These are phyloP conservation scores for Pemphredon lugubris DNA, from an alignment of 2,888 invertebrate genomes.

Conservation along the genomic window DNA sequence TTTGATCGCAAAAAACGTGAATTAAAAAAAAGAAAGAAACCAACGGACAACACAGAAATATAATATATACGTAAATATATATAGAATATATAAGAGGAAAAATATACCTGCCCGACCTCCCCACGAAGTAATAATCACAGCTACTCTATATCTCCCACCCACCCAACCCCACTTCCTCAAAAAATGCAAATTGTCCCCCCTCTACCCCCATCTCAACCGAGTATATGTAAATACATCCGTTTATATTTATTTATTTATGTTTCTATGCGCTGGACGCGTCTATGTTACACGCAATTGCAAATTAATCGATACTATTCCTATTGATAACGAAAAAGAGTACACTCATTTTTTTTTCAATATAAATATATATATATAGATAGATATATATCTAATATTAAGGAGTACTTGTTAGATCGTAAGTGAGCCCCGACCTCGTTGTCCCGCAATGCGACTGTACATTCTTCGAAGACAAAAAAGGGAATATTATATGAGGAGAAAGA, in stretches of 20 bases:
- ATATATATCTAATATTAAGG: conserved; percentile 69
- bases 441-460: conserved; percentile 70
- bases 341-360: conserved; percentile 69
- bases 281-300: conserved; percentile 72
- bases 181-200: too few relatives aligned
- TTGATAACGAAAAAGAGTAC: conserved; percentile 69
- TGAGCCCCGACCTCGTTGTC: conserved; percentile 72
- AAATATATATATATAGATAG: conserved; percentile 58
- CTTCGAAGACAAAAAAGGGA: conserved; percentile 45
- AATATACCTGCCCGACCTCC: conserved; percentile 27
- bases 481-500: conserved; percentile 44
- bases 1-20: not conserved
- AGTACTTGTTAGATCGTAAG: conserved; percentile 74
- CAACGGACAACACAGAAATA: conserved; percentile 35
- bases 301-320: conserved; percentile 67
- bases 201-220: conserved; percentile 35
- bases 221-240: conserved; percentile 72
- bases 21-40: not conserved
- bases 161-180: too few relatives aligned
- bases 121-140: conserved; percentile 39
- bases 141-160: conserved; percentile 3
- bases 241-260: conserved; percentile 79
- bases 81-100: conserved; percentile 33
- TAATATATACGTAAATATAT: conserved; percentile 50
- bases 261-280: conserved; percentile 79